Evolutionary conservation across 2,113 vertebrate species (phyloP).

Genomic region (Antennarius striatus): DNA sequence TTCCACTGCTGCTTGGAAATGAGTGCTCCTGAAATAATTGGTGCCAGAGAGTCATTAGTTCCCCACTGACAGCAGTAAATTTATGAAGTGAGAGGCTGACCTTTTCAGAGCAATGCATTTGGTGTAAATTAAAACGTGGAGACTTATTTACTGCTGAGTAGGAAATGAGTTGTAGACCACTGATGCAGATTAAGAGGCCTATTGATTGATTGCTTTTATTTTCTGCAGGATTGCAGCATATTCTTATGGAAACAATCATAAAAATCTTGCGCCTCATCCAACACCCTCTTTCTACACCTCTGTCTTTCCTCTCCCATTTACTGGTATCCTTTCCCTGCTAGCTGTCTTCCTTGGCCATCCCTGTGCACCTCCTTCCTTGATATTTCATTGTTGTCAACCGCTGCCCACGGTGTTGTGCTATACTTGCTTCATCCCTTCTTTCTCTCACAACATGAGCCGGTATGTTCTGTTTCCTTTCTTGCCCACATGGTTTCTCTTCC

Average conservation of each 20-base stretch:
- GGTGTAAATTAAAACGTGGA: constrained; percentile 50
- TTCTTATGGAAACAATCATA: background rate
- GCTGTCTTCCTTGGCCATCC: too few species aligned
- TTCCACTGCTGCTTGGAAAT: constrained; percentile 2
- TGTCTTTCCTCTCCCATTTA: too few species aligned
- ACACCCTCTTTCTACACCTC: constrained; percentile 22
- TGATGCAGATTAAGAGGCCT: constrained; percentile 15
- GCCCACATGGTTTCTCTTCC: constrained; percentile 43
- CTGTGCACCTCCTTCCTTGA: constrained; percentile 21
- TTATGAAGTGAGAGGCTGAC: constrained; percentile 54
- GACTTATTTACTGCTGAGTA: constrained; percentile 31
- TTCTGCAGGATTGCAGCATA: background rate
- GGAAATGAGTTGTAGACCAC: constrained; percentile 20
- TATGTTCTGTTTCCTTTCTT: constrained; percentile 56
- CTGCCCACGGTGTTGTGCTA: constrained; percentile 49
- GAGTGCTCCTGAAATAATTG: constrained; percentile 18
- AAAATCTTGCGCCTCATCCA: constrained; percentile 22
- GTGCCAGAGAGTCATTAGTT: constrained; percentile 14
- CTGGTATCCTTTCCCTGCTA: too few species aligned
- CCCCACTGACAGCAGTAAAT: constrained; percentile 37
- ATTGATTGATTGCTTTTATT: constrained; percentile 2
- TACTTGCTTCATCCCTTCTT: constrained; percentile 59
- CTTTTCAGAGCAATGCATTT: constrained; percentile 40
- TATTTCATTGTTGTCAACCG: constrained; percentile 57
- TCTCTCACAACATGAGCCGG: constrained; percentile 32